Percentiles rank a stretch among this genome's conserved stretches.
Evolutionary conservation across 2,113 vertebrate genomes (phyloP).

Genomic region (Helogale parvula): DNA sequence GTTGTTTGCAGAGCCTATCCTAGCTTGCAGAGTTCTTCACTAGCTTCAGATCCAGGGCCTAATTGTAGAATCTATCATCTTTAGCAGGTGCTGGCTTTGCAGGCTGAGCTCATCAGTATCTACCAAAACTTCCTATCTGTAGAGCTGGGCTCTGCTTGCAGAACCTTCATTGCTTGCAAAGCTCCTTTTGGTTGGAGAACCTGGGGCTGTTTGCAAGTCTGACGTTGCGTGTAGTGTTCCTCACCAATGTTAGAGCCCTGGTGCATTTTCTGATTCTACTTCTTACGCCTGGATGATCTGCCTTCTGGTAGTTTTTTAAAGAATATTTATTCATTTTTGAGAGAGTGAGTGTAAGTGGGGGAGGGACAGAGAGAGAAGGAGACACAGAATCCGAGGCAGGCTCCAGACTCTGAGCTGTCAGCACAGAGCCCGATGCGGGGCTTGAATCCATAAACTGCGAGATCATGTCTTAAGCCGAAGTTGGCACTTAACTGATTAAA

Average conservation of each 20-base stretch:
- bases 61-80: conserved; percentile 14
- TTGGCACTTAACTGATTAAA: too few species aligned
- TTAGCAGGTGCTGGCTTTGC: conserved; percentile 43
- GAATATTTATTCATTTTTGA: too few species aligned
- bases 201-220: neutral
- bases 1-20: conserved; percentile 9
- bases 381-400: too few species aligned
- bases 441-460: too few species aligned
- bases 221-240: neutral
- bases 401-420: too few species aligned
- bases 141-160: neutral
- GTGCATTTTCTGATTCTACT: neutral
- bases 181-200: neutral
- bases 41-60: conserved; percentile 2
- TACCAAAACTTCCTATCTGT: conserved; percentile 22
- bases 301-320: neutral
- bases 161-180: conserved; percentile 25
- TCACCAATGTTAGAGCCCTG: neutral
- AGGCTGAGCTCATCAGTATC: conserved; percentile 47
- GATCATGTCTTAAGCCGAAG: too few species aligned
- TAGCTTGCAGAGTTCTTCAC: conserved; percentile 5
- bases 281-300: neutral
- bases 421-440: too few species aligned
- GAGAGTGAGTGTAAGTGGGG: too few species aligned
- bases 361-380: too few species aligned